Evolutionary conservation across 2,113 vertebrate genomes (phyloP), one percentile per base, ranked within the genome.

Genomic region (Notarius quadriscutis): DNA sequence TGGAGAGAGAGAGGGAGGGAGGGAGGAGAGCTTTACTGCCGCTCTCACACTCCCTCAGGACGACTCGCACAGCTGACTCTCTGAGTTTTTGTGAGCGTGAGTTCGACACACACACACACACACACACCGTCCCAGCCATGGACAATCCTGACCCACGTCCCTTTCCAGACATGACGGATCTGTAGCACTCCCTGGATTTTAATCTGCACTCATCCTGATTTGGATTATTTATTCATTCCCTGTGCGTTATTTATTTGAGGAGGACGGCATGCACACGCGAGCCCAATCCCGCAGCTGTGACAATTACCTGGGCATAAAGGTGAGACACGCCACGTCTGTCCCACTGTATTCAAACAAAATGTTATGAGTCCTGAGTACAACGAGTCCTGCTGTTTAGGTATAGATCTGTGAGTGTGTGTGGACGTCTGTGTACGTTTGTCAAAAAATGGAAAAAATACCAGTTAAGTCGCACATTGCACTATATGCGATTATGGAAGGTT

Each of bases 231-330:
- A 86, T 88, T 85, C 79, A 34, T 88, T 88, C 57, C 74, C 34
- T 60, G 5, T 4, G 41, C 14, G 20, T 67, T 62, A 58, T 87
- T 83, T 58, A 53, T 87, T 17, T 25, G 30, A 81, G 41, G 30
- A n/a, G 92, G 91, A 84, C 91, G 87, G 95, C 91, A 96, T 95
- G 94, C 93, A 95, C 93, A 91, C 94, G 89, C 93, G 93, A 93
- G 93, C 91, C 27, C 94, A 95, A 89, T 94, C 94, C 62, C 93
- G 93, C 86, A 93, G 92, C 91, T 94, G 93, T 89, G 94, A 95
- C 69, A 93, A 91, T 90, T 95, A 95, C 93, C 78, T 91, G 91
- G 93, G 94, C 87, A 95, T 94, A 89, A 95, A 96, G 94, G 96
- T 96, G 93, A 6, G 91, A 71, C 63, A 30, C 25, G 50, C 65